phyloP scores from a whole-genome alignment of 2,888 invertebrate genomes.

The Euzetes globulus region DNA sequence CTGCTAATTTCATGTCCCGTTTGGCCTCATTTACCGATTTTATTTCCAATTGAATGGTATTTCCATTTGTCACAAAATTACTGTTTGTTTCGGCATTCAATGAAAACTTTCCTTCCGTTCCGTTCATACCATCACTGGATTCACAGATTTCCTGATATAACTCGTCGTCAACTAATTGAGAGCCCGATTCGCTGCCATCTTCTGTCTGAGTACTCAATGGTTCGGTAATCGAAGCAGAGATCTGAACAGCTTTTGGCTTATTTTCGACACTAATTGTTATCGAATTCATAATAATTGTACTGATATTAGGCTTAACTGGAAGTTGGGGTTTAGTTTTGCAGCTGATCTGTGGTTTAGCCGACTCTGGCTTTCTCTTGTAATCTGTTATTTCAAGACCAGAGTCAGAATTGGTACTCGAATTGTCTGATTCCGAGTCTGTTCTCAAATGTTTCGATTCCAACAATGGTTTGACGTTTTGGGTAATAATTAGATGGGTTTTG shows the following conservation, averaged over 20 bases:
- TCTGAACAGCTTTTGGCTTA: not conserved
- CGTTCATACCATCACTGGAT: not conserved
- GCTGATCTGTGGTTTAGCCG: not conserved
- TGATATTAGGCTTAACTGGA: not conserved
- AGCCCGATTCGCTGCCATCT: not conserved
- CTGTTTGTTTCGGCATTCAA: not conserved
- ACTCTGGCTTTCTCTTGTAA: not conserved
- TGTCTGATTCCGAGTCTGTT: not conserved
- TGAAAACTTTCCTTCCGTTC: not conserved
- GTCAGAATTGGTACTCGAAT: not conserved
- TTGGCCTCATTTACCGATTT: constrained; percentile 1
- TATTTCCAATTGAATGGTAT: not conserved
- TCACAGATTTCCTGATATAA: not conserved
- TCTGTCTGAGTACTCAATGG: too few relatives aligned
- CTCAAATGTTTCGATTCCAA: not conserved
- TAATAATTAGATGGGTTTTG: not conserved
- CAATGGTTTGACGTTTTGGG: not conserved
- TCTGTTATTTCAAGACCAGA: not conserved
- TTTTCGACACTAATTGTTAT: not conserved
- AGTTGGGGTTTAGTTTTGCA: not conserved
- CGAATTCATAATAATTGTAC: not conserved
- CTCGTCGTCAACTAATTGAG: not conserved
- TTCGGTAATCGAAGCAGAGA: not conserved
- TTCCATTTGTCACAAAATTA: not conserved
- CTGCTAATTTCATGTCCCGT: constrained; percentile 27